phyloP scores from a whole-genome alignment of 1,140 invertebrate species.

The Bradysia coprophila region DNA sequence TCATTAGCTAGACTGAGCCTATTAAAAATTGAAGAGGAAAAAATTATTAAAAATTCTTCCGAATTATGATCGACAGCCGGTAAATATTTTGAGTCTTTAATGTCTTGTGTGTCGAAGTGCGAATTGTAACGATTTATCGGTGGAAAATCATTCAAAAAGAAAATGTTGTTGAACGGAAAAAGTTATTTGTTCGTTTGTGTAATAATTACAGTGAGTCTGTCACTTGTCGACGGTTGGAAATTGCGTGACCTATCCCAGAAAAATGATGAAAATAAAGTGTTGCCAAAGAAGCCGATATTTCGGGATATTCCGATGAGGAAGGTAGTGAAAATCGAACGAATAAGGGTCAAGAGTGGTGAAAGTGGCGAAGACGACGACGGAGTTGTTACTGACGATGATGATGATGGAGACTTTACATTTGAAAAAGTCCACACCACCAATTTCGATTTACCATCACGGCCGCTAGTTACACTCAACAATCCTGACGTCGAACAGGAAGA shows the following conservation, averaged over 20 bases:
- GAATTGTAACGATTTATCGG: no score
- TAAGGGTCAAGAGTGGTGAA: slow-evolving; percentile 1
- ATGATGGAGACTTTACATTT: slow-evolving; percentile 3
- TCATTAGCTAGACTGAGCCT: no score
- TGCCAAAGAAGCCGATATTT: not conserved
- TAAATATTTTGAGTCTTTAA: no score
- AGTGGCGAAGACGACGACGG: slow-evolving; percentile 6
- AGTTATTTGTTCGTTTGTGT: no score
- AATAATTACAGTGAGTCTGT: no score
- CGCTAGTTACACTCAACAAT: slow-evolving; percentile 4
- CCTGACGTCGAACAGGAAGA: slow-evolving; percentile 4
- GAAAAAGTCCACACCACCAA: not conserved
- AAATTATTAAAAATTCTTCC: no score
- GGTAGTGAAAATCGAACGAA: not conserved
- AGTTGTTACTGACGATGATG: slow-evolving; percentile 5
- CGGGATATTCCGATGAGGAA: not conserved
- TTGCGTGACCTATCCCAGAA: not conserved
- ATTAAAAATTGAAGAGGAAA: no score
- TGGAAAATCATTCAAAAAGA: no score
- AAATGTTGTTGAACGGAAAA: no score
- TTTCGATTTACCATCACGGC: not conserved
- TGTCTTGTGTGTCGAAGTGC: no score
- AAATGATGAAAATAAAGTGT: not conserved
- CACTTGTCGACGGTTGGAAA: not conserved
- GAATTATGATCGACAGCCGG: no score